Evolutionary conservation across 1,140 invertebrate genomes (phyloP).

Genomic region (Melipona quadrifasciata): DNA sequence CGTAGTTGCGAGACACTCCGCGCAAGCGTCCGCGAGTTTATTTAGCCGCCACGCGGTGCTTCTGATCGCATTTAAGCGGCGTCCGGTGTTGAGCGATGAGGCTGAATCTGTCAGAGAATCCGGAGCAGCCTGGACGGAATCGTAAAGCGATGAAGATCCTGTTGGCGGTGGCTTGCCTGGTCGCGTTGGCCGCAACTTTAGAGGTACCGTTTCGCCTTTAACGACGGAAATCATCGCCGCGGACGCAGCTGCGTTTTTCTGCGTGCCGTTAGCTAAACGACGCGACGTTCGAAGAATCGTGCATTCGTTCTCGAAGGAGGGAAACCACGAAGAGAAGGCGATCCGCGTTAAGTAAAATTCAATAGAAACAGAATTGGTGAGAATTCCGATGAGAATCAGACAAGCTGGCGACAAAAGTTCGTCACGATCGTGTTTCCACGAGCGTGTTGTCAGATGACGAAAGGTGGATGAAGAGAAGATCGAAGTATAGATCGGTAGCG

Average conservation of each 20-base stretch:
- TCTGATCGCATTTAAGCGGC: background rate
- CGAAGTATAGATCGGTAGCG: conserved; percentile 25
- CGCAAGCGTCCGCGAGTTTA: conserved; percentile 24
- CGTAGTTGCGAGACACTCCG: background rate
- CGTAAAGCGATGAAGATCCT: conserved; percentile 67
- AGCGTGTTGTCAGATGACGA: background rate
- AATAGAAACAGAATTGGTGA: background rate
- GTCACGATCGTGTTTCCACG: background rate
- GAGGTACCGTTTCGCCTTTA: conserved; percentile 61
- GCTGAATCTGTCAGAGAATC: background rate
- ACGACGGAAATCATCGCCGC: background rate
- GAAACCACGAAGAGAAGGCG: no score
- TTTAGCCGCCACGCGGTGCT: conserved; percentile 16
- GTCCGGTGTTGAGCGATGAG: conserved; percentile 10
- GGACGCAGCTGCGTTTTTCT: conserved; percentile 22
- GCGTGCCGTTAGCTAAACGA: conserved; percentile 34
- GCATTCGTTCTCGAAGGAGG: background rate
- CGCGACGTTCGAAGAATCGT: background rate
- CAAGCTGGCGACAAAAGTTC: no score
- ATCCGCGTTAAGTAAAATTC: background rate
- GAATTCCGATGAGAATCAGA: background rate
- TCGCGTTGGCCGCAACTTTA: conserved; percentile 37
- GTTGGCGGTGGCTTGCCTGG: conserved; percentile 44
- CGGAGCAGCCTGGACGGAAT: conserved; percentile 9
- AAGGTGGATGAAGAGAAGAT: background rate